These are phyloP conservation scores for Drosophila macrospina DNA, from an alignment of 2,888 invertebrate genomes.

Conservation along the genomic window DNA sequence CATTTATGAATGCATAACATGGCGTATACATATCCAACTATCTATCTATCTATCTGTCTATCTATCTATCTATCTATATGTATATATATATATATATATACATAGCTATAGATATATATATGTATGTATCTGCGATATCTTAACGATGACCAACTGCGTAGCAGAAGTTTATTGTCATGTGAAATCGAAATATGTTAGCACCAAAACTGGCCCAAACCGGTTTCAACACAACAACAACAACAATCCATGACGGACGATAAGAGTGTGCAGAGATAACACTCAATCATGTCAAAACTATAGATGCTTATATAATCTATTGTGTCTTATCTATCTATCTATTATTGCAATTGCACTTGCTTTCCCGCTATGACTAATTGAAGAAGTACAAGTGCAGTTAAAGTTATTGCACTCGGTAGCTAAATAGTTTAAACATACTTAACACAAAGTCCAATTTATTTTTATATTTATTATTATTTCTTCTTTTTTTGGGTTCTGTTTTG, in stretches of 20 bases:
- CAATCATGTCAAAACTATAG: background rate
- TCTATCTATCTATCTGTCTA: constrained; percentile 11
- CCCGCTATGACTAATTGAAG: constrained; percentile 44
- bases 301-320: constrained; percentile 5
- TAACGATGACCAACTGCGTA: constrained; percentile 30
- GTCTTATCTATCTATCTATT: constrained; percentile 2
- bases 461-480: too few species aligned
- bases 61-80: constrained; percentile 8
- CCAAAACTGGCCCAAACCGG: constrained; percentile 39
- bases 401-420: background rate
- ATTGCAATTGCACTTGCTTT: constrained; percentile 27
- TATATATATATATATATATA: background rate
- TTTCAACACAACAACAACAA: background rate
- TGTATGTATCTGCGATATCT: constrained; percentile 19
- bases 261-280: constrained; percentile 42
- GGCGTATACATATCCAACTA: constrained; percentile 15
- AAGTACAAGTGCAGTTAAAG: constrained; percentile 13
- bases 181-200: constrained; percentile 48
- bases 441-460: constrained; percentile 39
- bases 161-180: constrained; percentile 46
- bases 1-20: constrained; percentile 32
- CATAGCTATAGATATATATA: constrained; percentile 6
- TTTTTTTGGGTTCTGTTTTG: constrained; percentile 1
- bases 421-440: background rate
- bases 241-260: constrained; percentile 32